Evolutionary conservation across 2,113 vertebrate species (phyloP), one percentile per base, ranked within the genome.

Genomic region (Chloroceryle aenea): DNA sequence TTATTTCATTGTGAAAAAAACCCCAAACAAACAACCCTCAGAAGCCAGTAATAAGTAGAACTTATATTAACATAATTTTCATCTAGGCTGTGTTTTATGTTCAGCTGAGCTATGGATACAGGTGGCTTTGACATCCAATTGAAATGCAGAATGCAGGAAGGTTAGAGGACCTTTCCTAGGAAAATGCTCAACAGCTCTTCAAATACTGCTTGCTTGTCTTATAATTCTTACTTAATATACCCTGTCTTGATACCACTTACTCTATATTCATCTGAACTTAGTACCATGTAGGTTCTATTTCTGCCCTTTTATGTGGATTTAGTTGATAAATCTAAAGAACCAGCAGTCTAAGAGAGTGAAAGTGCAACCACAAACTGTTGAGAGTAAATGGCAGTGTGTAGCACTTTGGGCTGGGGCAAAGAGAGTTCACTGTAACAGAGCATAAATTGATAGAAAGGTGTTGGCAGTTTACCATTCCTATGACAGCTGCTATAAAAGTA

Each of bases 391-490:
- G 76, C 83, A 92, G 36, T 5, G 47, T 48, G 61, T 26, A 90
- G 59, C 85, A 67, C 72, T 93, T 89, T 56, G 79, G 64, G 43
- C 85, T 90, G 79, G 72, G 76, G 76, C 88, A 87, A 69, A 34
- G 62, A 91, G 48, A 61, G 93, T 95, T 96, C 91, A 76, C 50
- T 53, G 67, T 19, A 87, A 76, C 43, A 84, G 75, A 72, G 76
- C 72, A 92, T 43, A 68, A 95, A 96, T 52, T 81, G 92, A 86
- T 53, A 92, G 90, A 34, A 83, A 96, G 83, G 83, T 86, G 90
- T 90, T 88, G 83, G 61, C 85, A 95, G 82, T 78, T 95, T 95
- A 85, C 68, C 47, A 56, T 9, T 94, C 69, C 71, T 85, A 40
- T 72, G 66, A 76, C 78, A 85, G 79, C 83, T 92, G 59, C 82